Conservation (phyloP, 2,113 vertebrate species). For the Neodon shergylaensis region DNA sequence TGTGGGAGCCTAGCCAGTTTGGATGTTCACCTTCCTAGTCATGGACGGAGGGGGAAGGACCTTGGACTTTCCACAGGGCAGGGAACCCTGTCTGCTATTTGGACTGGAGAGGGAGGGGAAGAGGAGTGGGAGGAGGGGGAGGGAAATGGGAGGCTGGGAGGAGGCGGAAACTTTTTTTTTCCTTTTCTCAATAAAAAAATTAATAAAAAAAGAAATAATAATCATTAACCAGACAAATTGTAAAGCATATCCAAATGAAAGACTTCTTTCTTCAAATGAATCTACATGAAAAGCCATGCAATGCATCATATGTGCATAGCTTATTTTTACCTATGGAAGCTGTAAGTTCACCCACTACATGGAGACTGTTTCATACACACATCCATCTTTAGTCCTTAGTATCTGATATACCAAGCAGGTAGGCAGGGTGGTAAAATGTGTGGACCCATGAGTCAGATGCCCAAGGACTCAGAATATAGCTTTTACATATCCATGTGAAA, state of each 20-base stretch:
- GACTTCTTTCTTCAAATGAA: background rate
- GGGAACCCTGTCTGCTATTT: too few species aligned
- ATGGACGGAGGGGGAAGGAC: too few species aligned
- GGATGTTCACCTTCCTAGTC: too few species aligned
- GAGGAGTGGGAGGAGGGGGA: too few species aligned
- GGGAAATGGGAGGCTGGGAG: too few species aligned
- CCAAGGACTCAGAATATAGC: background rate
- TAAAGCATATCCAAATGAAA: background rate
- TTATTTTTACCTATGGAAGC: background rate
- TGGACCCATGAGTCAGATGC: background rate
- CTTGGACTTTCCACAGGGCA: too few species aligned
- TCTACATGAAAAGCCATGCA: background rate
- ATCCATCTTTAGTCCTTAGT: background rate
- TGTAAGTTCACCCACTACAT: background rate
- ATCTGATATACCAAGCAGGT: background rate
- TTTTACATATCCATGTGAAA: background rate
- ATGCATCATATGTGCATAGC: background rate
- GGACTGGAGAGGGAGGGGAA: too few species aligned
- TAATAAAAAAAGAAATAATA: too few species aligned
- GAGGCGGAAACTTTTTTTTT: too few species aligned
- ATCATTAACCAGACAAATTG: background rate
- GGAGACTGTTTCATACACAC: background rate
- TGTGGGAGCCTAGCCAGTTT: too few species aligned
- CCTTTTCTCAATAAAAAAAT: too few species aligned
- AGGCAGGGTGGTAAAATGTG: background rate